Evolutionary conservation across 2,797 vertebrate species (phyloP).

Genomic region (Tragopan temminckii): DNA sequence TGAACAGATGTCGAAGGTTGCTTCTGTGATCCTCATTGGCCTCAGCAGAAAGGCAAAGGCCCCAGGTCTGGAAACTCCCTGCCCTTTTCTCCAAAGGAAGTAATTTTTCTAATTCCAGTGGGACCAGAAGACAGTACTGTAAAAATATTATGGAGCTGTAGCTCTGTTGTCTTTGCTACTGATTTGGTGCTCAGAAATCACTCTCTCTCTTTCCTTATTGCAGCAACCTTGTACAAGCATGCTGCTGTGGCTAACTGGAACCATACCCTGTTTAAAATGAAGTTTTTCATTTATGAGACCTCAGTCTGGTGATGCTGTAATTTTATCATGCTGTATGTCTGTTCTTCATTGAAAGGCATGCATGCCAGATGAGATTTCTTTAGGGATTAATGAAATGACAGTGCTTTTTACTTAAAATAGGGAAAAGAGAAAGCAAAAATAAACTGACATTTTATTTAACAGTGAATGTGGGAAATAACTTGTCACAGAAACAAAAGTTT

Average conservation of each 20-base stretch:
- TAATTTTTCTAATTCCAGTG: background rate
- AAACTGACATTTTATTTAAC: background rate
- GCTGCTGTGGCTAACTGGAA: background rate
- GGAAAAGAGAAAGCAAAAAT: conserved; percentile 1
- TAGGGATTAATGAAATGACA: conserved; percentile 2
- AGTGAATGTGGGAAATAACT: background rate
- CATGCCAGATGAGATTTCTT: conserved; percentile 17
- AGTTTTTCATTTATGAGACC: conserved; percentile 10
- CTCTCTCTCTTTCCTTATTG: background rate
- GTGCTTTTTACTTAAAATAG: conserved; percentile 7
- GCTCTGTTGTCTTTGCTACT: background rate
- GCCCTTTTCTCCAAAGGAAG: background rate
- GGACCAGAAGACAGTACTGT: background rate
- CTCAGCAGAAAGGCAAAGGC: background rate
- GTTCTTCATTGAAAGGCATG: background rate
- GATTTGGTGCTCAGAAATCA: background rate
- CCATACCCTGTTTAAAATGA: background rate
- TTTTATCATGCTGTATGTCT: conserved; percentile 21
- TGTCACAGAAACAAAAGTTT: background rate
- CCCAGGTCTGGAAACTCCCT: background rate
- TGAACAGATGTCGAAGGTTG: background rate
- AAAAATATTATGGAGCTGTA: background rate
- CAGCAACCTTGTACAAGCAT: background rate
- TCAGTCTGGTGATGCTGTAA: background rate
- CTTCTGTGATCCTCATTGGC: background rate